Percentiles rank a stretch among this genome's conserved stretches.
These are phyloP conservation scores for Siderastrea siderea DNA, from an alignment of 92 coral and sea anemone genomes.

Conservation along the genomic window DNA sequence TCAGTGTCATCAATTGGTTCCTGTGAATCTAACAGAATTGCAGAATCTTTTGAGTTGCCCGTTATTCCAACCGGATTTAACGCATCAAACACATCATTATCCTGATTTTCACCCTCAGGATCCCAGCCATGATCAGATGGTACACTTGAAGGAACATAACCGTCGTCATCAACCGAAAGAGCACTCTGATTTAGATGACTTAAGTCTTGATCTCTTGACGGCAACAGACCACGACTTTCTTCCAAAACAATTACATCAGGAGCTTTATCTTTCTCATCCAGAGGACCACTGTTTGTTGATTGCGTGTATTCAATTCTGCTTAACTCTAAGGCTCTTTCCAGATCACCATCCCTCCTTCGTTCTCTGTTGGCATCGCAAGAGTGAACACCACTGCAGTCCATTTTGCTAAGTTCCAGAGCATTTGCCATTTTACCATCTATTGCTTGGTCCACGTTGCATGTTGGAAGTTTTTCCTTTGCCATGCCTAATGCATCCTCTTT, in stretches of 20 bases:
- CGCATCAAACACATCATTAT: not conserved
- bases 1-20: constrained; percentile 38
- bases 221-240: not conserved
- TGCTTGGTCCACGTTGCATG: not conserved
- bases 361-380: not conserved
- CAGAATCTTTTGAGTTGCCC: constrained; percentile 40
- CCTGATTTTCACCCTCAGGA: not conserved
- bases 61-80: not conserved
- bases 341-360: not conserved
- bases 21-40: constrained; percentile 69
- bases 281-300: not conserved
- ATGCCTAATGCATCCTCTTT: not conserved
- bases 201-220: not conserved
- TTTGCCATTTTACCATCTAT: not conserved
- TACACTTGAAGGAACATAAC: constrained; percentile 20
- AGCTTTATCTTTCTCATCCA: not conserved
- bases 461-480: not conserved
- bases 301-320: constrained; percentile 12
- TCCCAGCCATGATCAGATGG: constrained; percentile 6
- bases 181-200: not conserved
- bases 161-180: not conserved
- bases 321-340: constrained; percentile 17
- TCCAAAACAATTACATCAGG: constrained; percentile 1
- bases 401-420: constrained; percentile 46
- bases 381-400: constrained; percentile 11